phyloP scores from a whole-genome alignment of 2,797 vertebrate genomes.

The Tinamus major region DNA sequence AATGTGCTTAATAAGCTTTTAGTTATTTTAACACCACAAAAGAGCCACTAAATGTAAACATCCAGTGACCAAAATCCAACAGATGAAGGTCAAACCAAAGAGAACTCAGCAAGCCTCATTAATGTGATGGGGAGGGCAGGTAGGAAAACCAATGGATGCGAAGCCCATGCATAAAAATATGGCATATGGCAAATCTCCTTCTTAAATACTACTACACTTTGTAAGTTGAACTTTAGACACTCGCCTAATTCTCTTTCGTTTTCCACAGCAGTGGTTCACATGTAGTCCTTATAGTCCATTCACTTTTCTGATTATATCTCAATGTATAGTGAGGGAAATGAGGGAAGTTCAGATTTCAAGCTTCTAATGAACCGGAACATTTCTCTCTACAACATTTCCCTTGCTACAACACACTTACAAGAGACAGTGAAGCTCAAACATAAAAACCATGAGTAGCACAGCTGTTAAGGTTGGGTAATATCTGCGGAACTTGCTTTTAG shows the following conservation, averaged over 20 bases:
- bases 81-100: neutral
- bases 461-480: neutral
- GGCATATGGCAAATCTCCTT: neutral
- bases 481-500: neutral
- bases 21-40: neutral
- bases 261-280: neutral
- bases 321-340: neutral
- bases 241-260: neutral
- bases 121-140: neutral
- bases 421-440: neutral
- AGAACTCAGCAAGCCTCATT: neutral
- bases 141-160: neutral
- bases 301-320: neutral
- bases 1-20: neutral
- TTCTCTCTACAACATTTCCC: neutral
- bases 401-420: neutral
- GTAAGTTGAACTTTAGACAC: neutral
- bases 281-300: neutral
- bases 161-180: neutral
- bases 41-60: neutral
- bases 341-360: neutral
- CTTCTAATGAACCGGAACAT: neutral
- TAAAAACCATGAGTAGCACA: neutral
- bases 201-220: neutral
- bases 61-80: neutral